phyloP scores from a whole-genome alignment of 2,888 invertebrate species.

The Thereva nobilitata region DNA sequence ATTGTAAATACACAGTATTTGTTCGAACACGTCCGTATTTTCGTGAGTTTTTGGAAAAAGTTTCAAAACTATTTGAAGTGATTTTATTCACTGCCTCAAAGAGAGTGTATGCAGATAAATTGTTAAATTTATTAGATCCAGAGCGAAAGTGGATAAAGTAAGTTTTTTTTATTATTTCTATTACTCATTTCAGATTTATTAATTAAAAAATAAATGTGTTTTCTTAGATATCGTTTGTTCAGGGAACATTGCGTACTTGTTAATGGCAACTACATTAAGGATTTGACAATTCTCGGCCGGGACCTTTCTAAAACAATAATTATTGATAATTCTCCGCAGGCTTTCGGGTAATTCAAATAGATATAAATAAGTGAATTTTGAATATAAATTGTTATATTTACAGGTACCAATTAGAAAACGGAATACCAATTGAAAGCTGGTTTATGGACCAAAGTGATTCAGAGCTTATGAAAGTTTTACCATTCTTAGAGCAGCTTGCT shows the following conservation, averaged over 20 bases:
- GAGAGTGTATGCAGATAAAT: constrained; percentile 90
- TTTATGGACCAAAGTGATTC: constrained; percentile 88
- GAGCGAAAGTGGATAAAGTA: constrained; percentile 77
- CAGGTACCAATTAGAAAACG: constrained; percentile 81
- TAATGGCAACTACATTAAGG: constrained; percentile 95
- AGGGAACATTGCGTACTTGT: constrained; percentile 95
- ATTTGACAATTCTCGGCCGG: constrained; percentile 87
- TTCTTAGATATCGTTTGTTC: constrained; percentile 73
- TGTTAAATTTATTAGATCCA: constrained; percentile 90
- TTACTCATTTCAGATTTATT: not conserved
- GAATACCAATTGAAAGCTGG: constrained; percentile 97
- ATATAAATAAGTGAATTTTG: constrained; percentile 3
- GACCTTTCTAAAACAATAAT: constrained; percentile 88
- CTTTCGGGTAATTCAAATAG: constrained; percentile 74
- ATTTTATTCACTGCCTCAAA: constrained; percentile 96
- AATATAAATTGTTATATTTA: not conserved
- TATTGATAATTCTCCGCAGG: constrained; percentile 88
- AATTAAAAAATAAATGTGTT: not conserved
- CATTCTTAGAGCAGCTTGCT: constrained; percentile 85
- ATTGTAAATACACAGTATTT: constrained; percentile 82
- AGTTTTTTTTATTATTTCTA: constrained; percentile 30
- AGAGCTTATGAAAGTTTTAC: constrained; percentile 87
- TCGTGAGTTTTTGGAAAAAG: constrained; percentile 87
- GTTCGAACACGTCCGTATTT: constrained; percentile 91
- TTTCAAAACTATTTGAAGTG: constrained; percentile 86